These are phyloP conservation scores for Lepas anatifera DNA, from an alignment of 2,888 invertebrate species.

Conservation along the genomic window DNA sequence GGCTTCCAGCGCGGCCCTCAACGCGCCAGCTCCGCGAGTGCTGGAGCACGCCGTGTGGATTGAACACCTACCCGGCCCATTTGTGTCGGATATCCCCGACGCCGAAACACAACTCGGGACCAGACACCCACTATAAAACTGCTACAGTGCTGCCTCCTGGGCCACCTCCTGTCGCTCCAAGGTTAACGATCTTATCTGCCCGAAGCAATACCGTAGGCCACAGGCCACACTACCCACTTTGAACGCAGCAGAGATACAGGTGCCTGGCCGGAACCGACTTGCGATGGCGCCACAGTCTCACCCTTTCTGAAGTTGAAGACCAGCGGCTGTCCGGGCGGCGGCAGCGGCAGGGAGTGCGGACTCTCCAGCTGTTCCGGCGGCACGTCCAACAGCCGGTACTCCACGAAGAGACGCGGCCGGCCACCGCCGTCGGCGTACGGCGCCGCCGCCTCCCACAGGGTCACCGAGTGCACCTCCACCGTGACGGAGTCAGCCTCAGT, in stretches of 20 bases:
- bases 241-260: background rate
- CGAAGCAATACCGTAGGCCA: too few species aligned
- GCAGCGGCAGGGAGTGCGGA: conserved; percentile 37
- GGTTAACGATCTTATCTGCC: background rate
- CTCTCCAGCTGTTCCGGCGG: conserved; percentile 36
- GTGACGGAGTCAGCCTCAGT: background rate
- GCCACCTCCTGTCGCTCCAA: background rate
- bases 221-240: background rate
- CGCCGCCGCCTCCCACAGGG: conserved; percentile 6
- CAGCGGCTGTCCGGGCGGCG: conserved; percentile 31
- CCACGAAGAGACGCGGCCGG: conserved; percentile 33
- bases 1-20: too few species aligned
- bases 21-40: too few species aligned
- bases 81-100: too few species aligned
- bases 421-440: conserved; percentile 29
- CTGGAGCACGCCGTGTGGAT: too few species aligned
- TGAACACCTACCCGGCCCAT: too few species aligned
- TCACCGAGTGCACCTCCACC: background rate
- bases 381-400: conserved; percentile 35
- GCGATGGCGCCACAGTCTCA: background rate
- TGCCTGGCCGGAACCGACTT: background rate
- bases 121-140: too few species aligned
- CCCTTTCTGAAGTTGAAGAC: conserved; percentile 37
- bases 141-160: too few species aligned
- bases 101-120: too few species aligned